Evolutionary conservation across 2,888 invertebrate genomes (phyloP).

Genomic region (Aspidiotus destructor): DNA sequence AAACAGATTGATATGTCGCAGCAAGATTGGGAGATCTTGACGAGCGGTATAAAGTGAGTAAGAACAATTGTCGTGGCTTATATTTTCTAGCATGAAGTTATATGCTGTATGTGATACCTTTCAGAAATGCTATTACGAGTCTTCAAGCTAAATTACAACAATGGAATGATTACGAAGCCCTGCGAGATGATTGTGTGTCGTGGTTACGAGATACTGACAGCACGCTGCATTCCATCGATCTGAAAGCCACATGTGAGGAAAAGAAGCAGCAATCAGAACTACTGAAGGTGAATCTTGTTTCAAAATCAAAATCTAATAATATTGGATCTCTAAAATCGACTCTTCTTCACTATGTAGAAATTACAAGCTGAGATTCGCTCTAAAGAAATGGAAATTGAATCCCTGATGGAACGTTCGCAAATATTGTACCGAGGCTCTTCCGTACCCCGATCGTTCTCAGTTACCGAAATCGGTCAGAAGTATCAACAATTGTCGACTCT

Average conservation of each 20-base stretch:
- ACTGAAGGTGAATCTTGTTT: conserved; percentile 46
- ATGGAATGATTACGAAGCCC: conserved; percentile 82
- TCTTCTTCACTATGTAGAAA: conserved; percentile 44
- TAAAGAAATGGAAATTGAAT: conserved; percentile 84
- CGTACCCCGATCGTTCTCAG: conserved; percentile 66
- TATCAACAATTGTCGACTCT: conserved; percentile 83
- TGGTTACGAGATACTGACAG: conserved; percentile 86
- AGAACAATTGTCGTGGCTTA: neutral
- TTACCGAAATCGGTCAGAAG: conserved; percentile 82
- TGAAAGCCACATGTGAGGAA: conserved; percentile 69
- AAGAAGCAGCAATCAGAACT: conserved; percentile 76
- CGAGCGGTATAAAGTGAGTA: conserved; percentile 55
- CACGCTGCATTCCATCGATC: conserved; percentile 74
- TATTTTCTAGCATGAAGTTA: neutral
- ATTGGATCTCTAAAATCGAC: neutral
- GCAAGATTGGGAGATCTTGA: conserved; percentile 78
- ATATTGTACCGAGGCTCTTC: conserved; percentile 64
- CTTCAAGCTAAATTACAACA: conserved; percentile 75
- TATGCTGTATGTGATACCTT: neutral
- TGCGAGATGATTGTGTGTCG: conserved; percentile 70
- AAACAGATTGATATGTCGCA: conserved; percentile 79
- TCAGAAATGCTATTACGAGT: conserved; percentile 49
- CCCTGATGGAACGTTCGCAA: conserved; percentile 83
- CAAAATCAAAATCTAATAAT: neutral
- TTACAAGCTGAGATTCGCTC: conserved; percentile 81